Evolutionary conservation across 2,113 vertebrate species (phyloP).

Genomic region (Phyllostomus hastatus): DNA sequence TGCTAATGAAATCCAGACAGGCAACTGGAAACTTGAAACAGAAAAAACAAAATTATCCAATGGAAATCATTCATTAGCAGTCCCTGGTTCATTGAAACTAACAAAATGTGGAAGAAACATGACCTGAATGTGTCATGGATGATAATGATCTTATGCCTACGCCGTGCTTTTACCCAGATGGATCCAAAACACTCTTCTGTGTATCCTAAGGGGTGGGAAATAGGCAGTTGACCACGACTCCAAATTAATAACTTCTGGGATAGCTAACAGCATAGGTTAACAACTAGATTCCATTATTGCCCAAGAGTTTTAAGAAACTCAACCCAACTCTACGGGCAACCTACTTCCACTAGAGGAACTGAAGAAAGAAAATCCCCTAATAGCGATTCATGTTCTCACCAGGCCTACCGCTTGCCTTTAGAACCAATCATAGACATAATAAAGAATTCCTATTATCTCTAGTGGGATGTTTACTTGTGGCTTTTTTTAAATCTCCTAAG

Average conservation of each 20-base stretch:
- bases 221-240: constrained; percentile 45
- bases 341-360: background rate
- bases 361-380: background rate
- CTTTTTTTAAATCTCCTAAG: background rate
- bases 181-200: constrained; percentile 70
- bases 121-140: constrained; percentile 78
- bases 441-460: background rate
- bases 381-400: background rate
- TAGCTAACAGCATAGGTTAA: constrained; percentile 9
- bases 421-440: background rate
- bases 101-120: constrained; percentile 82
- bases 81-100: constrained; percentile 80
- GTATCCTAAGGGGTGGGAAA: constrained; percentile 74
- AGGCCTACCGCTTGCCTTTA: background rate
- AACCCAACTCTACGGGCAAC: background rate
- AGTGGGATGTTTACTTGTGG: background rate
- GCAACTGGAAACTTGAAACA: constrained; percentile 77
- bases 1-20: constrained; percentile 82
- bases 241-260: constrained; percentile 62
- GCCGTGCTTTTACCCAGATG: constrained; percentile 76
- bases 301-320: constrained; percentile 27
- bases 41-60: constrained; percentile 80
- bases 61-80: constrained; percentile 85
- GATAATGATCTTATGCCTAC: constrained; percentile 79
- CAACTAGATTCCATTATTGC: background rate